phyloP scores from a whole-genome alignment of 64 coral and sea anemone genomes.

The Actinia equina region DNA sequence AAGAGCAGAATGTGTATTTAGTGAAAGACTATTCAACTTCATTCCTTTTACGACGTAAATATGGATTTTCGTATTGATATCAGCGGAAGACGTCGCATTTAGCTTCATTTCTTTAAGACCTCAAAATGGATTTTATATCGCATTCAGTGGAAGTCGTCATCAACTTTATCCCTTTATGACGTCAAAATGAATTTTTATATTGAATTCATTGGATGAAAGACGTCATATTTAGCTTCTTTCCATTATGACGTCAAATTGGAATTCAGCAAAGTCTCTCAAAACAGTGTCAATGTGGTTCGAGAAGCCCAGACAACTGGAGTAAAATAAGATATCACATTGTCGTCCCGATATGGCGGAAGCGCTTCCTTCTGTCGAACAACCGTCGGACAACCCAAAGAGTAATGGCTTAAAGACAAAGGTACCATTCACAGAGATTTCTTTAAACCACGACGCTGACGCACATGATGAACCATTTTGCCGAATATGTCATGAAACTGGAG shows the following conservation, averaged over 20 bases:
- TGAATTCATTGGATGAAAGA: no score
- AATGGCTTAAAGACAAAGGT: background rate
- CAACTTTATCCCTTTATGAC: no score
- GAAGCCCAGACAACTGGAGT: background rate
- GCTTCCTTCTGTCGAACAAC: background rate
- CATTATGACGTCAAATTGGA: no score
- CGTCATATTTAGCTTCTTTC: no score
- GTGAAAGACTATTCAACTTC: no score
- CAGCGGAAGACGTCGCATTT: no score
- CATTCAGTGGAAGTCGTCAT: background rate
- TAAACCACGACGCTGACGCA: background rate
- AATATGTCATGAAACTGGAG: conserved; percentile 37
- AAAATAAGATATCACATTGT: background rate
- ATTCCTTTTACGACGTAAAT: no score
- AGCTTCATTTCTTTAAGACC: background rate
- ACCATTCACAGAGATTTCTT: background rate
- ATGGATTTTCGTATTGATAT: no score
- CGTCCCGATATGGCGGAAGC: background rate
- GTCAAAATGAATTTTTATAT: no score
- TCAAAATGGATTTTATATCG: background rate
- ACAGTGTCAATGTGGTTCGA: background rate
- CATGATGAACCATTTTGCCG: conserved; percentile 40
- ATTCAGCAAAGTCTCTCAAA: no score
- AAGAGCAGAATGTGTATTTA: no score
- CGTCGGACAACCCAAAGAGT: background rate